phyloP scores from a whole-genome alignment of 2,888 invertebrate genomes.

The Cerastis rubricosa region DNA sequence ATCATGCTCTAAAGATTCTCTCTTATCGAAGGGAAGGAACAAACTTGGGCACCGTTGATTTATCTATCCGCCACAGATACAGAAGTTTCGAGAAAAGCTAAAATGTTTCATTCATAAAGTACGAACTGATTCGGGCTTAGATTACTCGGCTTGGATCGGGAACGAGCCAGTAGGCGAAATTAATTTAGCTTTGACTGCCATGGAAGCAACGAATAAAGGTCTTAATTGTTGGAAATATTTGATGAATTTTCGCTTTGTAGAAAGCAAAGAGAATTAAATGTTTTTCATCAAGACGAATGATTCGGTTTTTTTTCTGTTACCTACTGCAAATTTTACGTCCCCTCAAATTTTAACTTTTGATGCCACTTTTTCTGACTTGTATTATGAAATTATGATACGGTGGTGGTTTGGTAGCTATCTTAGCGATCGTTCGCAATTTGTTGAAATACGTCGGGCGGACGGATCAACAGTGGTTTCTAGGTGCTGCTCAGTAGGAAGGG shows the following conservation, averaged over 20 bases:
- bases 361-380: background rate
- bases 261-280: constrained; percentile 20
- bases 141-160: constrained; percentile 63
- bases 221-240: constrained; percentile 60
- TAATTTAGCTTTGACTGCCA: constrained; percentile 62
- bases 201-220: constrained; percentile 52
- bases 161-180: constrained; percentile 58
- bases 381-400: background rate
- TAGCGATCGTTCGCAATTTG: too few species aligned
- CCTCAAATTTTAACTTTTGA: background rate
- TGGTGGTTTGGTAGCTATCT: too few species aligned
- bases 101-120: constrained; percentile 72
- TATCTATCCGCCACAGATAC: constrained; percentile 69
- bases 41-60: constrained; percentile 68
- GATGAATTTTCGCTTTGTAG: constrained; percentile 55
- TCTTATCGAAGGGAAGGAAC: constrained; percentile 66
- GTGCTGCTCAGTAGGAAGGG: too few species aligned
- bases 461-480: too few species aligned
- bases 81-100: constrained; percentile 63
- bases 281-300: constrained; percentile 16
- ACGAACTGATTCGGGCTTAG: constrained; percentile 65
- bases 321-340: background rate
- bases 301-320: background rate
- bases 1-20: constrained; percentile 65
- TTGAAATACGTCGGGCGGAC: too few species aligned